A percentile compares a stretch with the other conserved stretches of the same genome.
These are phyloP conservation scores for Uropsilus gracilis DNA, from an alignment of 2,113 vertebrate species.

Conservation along the genomic window DNA sequence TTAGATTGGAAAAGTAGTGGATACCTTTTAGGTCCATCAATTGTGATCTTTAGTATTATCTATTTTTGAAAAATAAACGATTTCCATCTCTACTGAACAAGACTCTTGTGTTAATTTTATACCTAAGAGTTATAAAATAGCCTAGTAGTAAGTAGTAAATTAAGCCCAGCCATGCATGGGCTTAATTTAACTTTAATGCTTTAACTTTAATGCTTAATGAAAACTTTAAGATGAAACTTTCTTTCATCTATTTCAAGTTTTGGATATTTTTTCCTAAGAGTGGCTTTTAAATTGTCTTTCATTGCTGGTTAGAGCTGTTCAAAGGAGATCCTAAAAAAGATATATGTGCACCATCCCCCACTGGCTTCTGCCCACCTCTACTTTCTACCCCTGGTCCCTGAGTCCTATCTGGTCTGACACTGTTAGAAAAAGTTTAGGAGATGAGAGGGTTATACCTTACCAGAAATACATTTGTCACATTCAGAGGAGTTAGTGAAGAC, in stretches of 20 bases:
- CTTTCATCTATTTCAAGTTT: not conserved
- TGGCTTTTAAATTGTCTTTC: not conserved
- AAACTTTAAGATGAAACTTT: not conserved
- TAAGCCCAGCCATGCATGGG: not conserved
- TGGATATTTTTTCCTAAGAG: not conserved
- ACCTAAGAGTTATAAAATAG: not conserved
- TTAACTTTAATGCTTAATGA: too few species aligned
- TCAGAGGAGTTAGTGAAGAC: not conserved
- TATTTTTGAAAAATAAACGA: conserved; percentile 1
- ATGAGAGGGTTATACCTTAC: not conserved
- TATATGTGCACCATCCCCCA: not conserved
- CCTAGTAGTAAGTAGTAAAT: not conserved
- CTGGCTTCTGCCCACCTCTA: not conserved
- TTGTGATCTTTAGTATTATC: not conserved
- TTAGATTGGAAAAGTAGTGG: not conserved
- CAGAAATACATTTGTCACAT: not conserved
- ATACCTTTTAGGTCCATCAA: not conserved
- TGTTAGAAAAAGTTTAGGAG: not conserved
- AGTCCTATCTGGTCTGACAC: not conserved
- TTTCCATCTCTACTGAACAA: not conserved
- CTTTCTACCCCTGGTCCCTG: not conserved
- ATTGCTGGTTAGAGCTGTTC: not conserved
- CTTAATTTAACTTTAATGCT: too few species aligned
- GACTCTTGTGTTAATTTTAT: not conserved
- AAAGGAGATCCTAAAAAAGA: not conserved